Conservation (phyloP, 2,888 invertebrate species). For the Athetis lepigone region DNA sequence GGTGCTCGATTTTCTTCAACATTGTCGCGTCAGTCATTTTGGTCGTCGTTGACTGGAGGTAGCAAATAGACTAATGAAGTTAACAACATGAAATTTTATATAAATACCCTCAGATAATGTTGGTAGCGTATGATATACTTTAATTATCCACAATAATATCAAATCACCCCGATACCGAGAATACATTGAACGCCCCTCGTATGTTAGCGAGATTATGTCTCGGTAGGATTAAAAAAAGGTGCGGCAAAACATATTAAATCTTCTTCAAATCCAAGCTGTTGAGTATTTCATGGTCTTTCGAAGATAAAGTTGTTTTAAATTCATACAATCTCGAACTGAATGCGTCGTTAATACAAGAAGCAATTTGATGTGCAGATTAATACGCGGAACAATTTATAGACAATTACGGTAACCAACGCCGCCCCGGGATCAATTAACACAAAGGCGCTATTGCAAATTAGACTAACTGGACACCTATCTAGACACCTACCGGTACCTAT, state of each 20-base stretch:
- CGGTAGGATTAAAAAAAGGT: slow-evolving; percentile 70
- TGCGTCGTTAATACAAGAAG: slow-evolving; percentile 75
- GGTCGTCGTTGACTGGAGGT: too few species aligned
- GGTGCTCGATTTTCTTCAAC: too few species aligned
- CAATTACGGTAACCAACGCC: slow-evolving; percentile 87
- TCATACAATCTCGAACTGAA: slow-evolving; percentile 47
- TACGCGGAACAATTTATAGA: slow-evolving; percentile 88
- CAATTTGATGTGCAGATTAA: slow-evolving; percentile 88
- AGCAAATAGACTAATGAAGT: too few species aligned
- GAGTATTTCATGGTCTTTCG: slow-evolving; percentile 44
- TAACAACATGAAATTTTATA: too few species aligned
- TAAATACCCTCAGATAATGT: too few species aligned
- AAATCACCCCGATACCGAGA: too few species aligned
- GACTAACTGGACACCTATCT: slow-evolving; percentile 81
- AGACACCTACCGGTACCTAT: slow-evolving; percentile 75
- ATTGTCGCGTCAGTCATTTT: too few species aligned
- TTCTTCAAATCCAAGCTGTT: slow-evolving; percentile 47
- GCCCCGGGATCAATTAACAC: slow-evolving; percentile 88
- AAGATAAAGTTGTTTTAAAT: slow-evolving; percentile 67
- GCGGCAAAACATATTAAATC: slow-evolving; percentile 54
- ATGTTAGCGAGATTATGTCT: slow-evolving; percentile 78
- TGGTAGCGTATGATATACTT: too few species aligned
- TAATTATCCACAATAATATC: too few species aligned
- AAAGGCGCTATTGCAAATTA: slow-evolving; percentile 88
- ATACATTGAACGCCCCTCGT: too few species aligned